Conservation (phyloP, 2,113 vertebrate genomes). For the Tyto alba region DNA sequence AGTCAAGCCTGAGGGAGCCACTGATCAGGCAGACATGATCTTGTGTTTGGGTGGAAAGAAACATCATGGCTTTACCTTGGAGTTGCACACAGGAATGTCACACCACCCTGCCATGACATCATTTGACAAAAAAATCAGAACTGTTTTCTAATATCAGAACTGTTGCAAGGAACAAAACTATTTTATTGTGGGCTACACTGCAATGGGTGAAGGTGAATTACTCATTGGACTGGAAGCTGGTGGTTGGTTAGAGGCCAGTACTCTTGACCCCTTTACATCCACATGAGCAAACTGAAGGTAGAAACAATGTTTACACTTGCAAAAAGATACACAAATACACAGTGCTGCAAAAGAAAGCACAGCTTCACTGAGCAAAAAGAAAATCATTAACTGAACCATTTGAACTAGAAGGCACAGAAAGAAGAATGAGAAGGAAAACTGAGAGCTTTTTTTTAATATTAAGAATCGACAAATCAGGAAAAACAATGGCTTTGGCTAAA, state of each 20-base stretch:
- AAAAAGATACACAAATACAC: neutral
- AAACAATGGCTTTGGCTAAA: conserved; percentile 17
- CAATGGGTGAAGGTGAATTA: neutral
- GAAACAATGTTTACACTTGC: neutral
- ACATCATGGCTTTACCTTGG: neutral
- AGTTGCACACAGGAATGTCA: neutral
- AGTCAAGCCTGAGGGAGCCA: neutral
- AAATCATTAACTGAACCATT: neutral
- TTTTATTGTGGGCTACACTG: neutral
- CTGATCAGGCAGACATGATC: accelerated
- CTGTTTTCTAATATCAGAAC: neutral
- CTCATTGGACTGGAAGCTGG: neutral
- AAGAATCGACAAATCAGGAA: neutral
- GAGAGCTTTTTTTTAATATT: neutral
- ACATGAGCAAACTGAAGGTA: neutral
- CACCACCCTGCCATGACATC: neutral
- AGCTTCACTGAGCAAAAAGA: neutral
- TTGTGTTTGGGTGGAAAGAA: neutral
- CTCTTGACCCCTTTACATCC: neutral
- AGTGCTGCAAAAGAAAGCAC: neutral
- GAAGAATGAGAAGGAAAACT: neutral
- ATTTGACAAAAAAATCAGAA: neutral
- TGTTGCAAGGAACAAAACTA: neutral
- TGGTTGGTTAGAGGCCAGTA: neutral
- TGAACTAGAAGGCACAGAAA: neutral